Percentiles rank a stretch among this genome's conserved stretches.
phyloP scores from a whole-genome alignment of 2,113 vertebrate species.

The Zosterops hypoxanthus region DNA sequence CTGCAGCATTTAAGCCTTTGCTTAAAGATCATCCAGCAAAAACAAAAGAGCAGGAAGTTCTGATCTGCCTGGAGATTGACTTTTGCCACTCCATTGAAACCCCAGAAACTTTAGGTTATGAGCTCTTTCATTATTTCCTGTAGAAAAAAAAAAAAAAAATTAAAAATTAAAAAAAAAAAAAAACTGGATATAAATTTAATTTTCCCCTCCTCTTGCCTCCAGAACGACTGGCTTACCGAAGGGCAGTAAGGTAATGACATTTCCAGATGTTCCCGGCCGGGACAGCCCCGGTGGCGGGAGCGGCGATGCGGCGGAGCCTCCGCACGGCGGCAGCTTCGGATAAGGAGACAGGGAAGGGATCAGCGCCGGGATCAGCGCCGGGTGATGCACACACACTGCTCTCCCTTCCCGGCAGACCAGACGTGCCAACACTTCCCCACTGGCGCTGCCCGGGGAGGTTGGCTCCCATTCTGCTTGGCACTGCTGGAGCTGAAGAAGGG shows the following conservation, averaged over 20 bases:
- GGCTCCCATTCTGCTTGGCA: rapidly evolving
- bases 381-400: rapidly evolving
- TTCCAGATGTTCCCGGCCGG: not conserved
- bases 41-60: not conserved
- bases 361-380: not conserved
- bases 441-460: rapidly evolving
- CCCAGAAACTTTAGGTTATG: not conserved
- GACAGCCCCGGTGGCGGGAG: not conserved
- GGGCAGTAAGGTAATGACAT: not conserved
- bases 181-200: not conserved
- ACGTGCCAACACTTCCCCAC: rapidly evolving
- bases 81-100: not conserved
- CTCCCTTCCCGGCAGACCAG: not conserved
- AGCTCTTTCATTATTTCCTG: not conserved
- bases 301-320: not conserved
- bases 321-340: conserved; percentile 49
- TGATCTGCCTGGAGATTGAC: not conserved
- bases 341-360: not conserved
- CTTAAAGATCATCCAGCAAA: not conserved
- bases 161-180: not conserved
- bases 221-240: not conserved
- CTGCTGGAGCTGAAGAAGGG: not conserved
- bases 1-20: not conserved
- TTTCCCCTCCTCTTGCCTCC: not conserved
- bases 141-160: not conserved